A percentile compares a stretch with the other conserved stretches of the same genome.
Evolutionary conservation across 2,888 invertebrate genomes (phyloP).

Genomic region (Lochmaea capreae): DNA sequence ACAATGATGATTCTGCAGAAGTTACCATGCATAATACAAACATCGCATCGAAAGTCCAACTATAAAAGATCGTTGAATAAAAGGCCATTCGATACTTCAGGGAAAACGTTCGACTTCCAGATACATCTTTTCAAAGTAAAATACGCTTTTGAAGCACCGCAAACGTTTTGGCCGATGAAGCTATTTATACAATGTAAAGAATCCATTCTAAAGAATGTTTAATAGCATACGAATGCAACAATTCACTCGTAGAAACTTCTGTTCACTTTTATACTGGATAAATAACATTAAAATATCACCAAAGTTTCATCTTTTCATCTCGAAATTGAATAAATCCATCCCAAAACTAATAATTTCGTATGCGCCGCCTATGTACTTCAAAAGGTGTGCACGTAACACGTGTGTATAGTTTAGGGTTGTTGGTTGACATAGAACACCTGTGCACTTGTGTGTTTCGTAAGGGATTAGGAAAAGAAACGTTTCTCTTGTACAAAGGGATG

Average conservation of each 20-base stretch:
- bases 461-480: constrained; percentile 41
- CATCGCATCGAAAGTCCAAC: constrained; percentile 1
- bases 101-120: constrained; percentile 9
- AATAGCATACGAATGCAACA: neutral
- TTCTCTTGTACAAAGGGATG: constrained; percentile 39
- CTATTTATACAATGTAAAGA: constrained; percentile 8
- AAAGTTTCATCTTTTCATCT: too few relatives aligned
- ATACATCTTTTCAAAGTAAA: constrained; percentile 3
- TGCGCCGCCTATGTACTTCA: neutral
- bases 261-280: neutral
- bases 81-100: neutral
- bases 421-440: constrained; percentile 48
- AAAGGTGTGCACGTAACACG: constrained; percentile 21
- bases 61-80: constrained; percentile 6
- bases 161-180: neutral
- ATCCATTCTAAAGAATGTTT: neutral
- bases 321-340: too few relatives aligned
- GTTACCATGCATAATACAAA: constrained; percentile 8
- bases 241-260: neutral
- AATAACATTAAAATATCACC: too few relatives aligned
- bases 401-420: constrained; percentile 29
- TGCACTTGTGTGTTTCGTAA: constrained; percentile 49
- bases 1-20: neutral
- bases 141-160: neutral
- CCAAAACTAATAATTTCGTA: too few relatives aligned